A percentile compares a stretch with the other conserved stretches of the same genome.
phyloP scores from a whole-genome alignment of 2,888 invertebrate genomes.

The Antitype chi region DNA sequence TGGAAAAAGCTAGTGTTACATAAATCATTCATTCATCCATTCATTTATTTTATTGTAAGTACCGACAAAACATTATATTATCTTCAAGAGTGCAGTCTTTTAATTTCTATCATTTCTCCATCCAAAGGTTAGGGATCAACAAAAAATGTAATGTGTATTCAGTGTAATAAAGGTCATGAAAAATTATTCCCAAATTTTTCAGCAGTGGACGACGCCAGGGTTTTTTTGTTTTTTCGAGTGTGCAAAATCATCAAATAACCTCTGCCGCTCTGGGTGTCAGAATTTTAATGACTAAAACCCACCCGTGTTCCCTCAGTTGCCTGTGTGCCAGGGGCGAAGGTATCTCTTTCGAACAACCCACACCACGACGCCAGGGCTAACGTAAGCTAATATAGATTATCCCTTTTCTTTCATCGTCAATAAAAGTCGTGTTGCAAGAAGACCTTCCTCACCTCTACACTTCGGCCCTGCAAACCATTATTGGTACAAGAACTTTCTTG shows the following conservation, averaged over 20 bases:
- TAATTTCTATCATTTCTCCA: not conserved
- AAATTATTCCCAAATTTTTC: not conserved
- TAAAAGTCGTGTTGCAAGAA: not conserved
- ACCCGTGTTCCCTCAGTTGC: too few relatives aligned
- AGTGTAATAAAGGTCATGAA: not conserved
- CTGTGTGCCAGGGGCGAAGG: too few relatives aligned
- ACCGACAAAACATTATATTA: not conserved
- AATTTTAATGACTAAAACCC: too few relatives aligned
- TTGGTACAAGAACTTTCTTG: not conserved
- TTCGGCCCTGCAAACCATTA: not conserved
- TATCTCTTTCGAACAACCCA: too few relatives aligned
- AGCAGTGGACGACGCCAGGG: not conserved
- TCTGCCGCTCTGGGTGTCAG: too few relatives aligned
- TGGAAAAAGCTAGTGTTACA: too few relatives aligned
- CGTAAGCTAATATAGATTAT: not conserved
- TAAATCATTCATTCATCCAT: too few relatives aligned
- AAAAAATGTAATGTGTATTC: not conserved
- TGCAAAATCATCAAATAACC: too few relatives aligned
- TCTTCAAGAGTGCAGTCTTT: not conserved
- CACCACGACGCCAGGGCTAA: not conserved
- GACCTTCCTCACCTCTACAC: not conserved
- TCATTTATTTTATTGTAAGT: too few relatives aligned
- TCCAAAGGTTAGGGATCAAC: not conserved
- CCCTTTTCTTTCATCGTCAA: not conserved
- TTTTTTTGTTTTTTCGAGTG: too few relatives aligned